Evolutionary conservation across 1,140 invertebrate genomes (phyloP).

Genomic region (Nomia melanderi): DNA sequence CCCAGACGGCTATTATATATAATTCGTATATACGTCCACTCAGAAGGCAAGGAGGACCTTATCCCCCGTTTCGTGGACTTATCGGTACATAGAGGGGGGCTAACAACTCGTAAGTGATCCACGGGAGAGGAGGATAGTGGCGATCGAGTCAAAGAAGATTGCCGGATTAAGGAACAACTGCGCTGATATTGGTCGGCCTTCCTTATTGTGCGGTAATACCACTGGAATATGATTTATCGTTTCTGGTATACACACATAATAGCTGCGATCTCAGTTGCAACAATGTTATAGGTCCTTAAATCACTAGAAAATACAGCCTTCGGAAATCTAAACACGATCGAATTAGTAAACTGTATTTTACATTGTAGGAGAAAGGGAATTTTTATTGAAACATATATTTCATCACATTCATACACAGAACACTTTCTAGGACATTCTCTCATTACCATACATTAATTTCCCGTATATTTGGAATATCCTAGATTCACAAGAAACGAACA

Average conservation of each 20-base stretch:
- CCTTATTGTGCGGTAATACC: constrained; percentile 39
- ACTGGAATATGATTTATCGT: background rate
- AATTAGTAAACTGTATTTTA: too few species aligned
- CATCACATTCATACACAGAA: too few species aligned
- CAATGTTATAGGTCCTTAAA: background rate
- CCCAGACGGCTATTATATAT: background rate
- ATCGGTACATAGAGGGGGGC: constrained; percentile 19
- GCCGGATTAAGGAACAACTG: constrained; percentile 54
- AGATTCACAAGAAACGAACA: too few species aligned
- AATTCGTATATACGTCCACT: constrained; percentile 11
- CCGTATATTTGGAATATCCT: too few species aligned
- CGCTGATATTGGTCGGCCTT: constrained; percentile 44
- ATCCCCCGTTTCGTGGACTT: constrained; percentile 38
- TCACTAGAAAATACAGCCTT: background rate
- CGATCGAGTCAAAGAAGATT: constrained; percentile 53
- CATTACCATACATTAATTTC: too few species aligned
- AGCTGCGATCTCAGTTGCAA: background rate
- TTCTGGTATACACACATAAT: background rate
- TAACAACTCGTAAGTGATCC: background rate
- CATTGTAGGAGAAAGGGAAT: too few species aligned
- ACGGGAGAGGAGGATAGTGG: constrained; percentile 28
- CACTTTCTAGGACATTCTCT: too few species aligned
- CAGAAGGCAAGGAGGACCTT: background rate
- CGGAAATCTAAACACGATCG: too few species aligned
- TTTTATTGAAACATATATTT: too few species aligned